Conservation (phyloP, 2,797 vertebrate species). For the Oreortyx pictus region DNA sequence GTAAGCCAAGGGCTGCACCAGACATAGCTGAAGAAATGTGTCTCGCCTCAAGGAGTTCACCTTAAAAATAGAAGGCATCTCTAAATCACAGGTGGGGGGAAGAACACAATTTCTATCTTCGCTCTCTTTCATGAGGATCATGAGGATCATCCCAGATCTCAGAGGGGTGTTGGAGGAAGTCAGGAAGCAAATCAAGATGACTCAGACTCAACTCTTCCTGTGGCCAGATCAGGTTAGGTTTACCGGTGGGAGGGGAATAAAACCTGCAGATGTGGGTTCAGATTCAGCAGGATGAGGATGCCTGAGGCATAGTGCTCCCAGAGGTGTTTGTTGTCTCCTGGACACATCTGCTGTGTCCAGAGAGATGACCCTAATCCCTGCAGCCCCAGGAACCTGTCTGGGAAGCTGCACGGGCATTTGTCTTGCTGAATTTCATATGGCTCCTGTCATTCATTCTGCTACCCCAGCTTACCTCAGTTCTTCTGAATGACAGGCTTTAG, state of each 20-base stretch:
- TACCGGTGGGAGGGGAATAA: not conserved
- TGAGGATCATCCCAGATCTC: not conserved
- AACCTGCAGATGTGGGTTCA: not conserved
- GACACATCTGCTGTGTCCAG: not conserved
- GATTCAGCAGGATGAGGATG: not conserved
- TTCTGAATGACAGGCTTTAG: not conserved
- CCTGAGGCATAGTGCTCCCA: not conserved
- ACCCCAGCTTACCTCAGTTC: not conserved
- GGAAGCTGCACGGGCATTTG: not conserved
- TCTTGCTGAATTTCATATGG: not conserved
- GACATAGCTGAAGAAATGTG: not conserved
- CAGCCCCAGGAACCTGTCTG: not conserved
- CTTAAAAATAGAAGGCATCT: not conserved
- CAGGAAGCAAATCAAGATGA: not conserved
- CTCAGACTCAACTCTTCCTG: not conserved
- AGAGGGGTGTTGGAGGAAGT: not conserved
- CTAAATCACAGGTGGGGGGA: not conserved
- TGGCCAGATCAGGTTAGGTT: not conserved
- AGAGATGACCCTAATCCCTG: fast-evolving
- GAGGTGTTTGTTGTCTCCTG: not conserved
- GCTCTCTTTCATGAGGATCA: not conserved
- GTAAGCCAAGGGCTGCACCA: not conserved
- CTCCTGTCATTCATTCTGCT: not conserved
- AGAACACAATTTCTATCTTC: not conserved
- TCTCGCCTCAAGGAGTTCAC: not conserved